A percentile compares a stretch with the other conserved stretches of the same genome.
These are phyloP conservation scores for Hypsibius dujardini DNA, from an alignment of 1,140 invertebrate genomes.

Conservation along the genomic window DNA sequence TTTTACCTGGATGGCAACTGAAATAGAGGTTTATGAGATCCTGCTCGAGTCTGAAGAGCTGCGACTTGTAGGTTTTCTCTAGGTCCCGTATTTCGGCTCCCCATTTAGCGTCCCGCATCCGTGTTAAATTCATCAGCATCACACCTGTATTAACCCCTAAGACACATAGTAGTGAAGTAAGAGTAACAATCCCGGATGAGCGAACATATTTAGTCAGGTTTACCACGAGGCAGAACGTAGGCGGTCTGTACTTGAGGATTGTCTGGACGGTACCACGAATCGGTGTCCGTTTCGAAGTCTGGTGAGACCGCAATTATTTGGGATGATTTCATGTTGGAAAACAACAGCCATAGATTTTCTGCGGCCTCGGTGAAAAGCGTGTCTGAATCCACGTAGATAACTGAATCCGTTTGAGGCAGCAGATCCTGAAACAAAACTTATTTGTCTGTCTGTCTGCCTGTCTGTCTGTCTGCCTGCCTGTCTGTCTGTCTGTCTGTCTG, in stretches of 20 bases:
- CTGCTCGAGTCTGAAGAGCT: too few species aligned
- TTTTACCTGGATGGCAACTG: too few species aligned
- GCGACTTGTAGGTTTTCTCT: too few species aligned
- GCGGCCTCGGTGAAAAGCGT: background rate
- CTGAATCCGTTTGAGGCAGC: background rate
- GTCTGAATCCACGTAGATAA: constrained; percentile 3
- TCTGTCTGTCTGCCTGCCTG: too few species aligned
- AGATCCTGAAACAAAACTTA: background rate
- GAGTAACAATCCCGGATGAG: background rate
- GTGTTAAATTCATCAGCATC: constrained; percentile 87
- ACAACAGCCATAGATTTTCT: background rate
- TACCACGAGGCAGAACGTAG: background rate
- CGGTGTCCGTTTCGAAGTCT: too few species aligned
- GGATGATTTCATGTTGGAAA: background rate
- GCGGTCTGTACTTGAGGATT: background rate
- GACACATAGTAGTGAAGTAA: constrained; percentile 24
- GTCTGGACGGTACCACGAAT: background rate
- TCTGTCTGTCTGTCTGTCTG: too few species aligned
- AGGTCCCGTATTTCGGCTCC: constrained; percentile 41
- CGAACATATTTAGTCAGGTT: background rate
- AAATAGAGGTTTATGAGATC: too few species aligned
- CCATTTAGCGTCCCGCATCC: constrained; percentile 70
- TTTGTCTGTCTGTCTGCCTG: too few species aligned
- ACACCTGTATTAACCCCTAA: constrained; percentile 81
- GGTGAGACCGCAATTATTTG: too few species aligned